Evolutionary conservation across 2,797 vertebrate species (phyloP).

Genomic region (Pampus argenteus): DNA sequence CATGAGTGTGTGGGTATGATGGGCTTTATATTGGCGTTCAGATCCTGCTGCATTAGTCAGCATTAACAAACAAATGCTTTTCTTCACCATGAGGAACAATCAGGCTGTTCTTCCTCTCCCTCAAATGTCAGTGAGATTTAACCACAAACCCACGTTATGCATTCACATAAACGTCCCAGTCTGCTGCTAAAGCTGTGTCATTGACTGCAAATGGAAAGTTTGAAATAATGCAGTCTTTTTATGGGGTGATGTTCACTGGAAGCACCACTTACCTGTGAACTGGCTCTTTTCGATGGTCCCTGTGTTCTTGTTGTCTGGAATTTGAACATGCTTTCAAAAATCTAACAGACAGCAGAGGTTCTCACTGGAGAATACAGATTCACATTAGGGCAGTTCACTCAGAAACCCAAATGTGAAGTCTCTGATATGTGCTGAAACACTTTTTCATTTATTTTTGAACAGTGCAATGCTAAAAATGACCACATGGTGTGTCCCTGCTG

Average conservation of each 20-base stretch:
- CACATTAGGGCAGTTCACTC: neutral
- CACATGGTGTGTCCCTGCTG: conserved; percentile 20
- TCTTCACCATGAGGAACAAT: conserved; percentile 2
- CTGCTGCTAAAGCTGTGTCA: neutral
- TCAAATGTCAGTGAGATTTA: conserved; percentile 25
- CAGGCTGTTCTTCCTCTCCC: conserved; percentile 19
- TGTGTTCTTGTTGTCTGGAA: conserved; percentile 1
- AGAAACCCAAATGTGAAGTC: conserved; percentile 14
- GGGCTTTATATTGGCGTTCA: conserved; percentile 8
- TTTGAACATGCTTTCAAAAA: neutral
- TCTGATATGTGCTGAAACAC: conserved; percentile 28
- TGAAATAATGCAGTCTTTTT: conserved; percentile 21
- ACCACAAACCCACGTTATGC: conserved; percentile 13
- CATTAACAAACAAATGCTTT: conserved; percentile 2
- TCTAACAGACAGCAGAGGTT: neutral
- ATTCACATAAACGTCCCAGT: conserved; percentile 7
- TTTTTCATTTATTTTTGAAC: conserved; percentile 25
- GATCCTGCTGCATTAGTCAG: conserved; percentile 5
- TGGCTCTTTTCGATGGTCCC: conserved; percentile 7
- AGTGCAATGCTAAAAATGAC: conserved; percentile 38
- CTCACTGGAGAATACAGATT: conserved; percentile 20
- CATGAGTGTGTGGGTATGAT: neutral
- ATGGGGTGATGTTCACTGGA: conserved; percentile 4
- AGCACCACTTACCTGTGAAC: conserved; percentile 10
- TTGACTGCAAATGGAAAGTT: conserved; percentile 14